Evolutionary conservation across 2,797 vertebrate species (phyloP).

Genomic region (Halcyon badia): DNA sequence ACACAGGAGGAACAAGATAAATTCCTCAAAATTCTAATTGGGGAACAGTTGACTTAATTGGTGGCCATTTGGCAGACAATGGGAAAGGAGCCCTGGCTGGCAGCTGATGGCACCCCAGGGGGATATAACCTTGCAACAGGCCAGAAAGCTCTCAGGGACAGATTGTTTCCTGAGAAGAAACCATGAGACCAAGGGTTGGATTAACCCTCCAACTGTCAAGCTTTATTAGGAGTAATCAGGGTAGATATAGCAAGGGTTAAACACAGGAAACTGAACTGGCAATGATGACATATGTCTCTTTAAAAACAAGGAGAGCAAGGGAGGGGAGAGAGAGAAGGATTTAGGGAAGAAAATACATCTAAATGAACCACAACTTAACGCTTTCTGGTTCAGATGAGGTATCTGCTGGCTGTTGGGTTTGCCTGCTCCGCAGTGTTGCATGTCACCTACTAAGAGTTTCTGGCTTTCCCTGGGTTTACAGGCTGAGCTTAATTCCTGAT

Average conservation of each 20-base stretch:
- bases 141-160: conserved; percentile 89
- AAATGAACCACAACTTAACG: conserved; percentile 26
- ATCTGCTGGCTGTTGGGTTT: conserved; percentile 30
- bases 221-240: conserved; percentile 83
- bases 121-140: conserved; percentile 94
- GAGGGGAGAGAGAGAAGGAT: not conserved
- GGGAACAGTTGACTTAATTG: conserved; percentile 99
- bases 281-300: conserved; percentile 75
- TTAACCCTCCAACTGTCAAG: conserved; percentile 87
- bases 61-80: conserved; percentile 98
- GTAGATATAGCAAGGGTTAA: conserved; percentile 81
- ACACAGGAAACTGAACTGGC: conserved; percentile 79
- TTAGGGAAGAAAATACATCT: not conserved
- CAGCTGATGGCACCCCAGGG: conserved; percentile 91
- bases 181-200: conserved; percentile 88
- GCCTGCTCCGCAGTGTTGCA: not conserved
- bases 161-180: conserved; percentile 96
- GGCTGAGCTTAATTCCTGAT: not conserved
- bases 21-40: conserved; percentile 98
- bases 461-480: not conserved
- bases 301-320: not conserved
- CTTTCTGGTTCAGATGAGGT: conserved; percentile 64
- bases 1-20: conserved; percentile 90
- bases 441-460: conserved; percentile 21
- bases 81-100: conserved; percentile 91